Percentiles rank a stretch among this genome's conserved stretches.
Evolutionary conservation across 2,797 vertebrate genomes (phyloP).

Genomic region (Steatocranus sp.): DNA sequence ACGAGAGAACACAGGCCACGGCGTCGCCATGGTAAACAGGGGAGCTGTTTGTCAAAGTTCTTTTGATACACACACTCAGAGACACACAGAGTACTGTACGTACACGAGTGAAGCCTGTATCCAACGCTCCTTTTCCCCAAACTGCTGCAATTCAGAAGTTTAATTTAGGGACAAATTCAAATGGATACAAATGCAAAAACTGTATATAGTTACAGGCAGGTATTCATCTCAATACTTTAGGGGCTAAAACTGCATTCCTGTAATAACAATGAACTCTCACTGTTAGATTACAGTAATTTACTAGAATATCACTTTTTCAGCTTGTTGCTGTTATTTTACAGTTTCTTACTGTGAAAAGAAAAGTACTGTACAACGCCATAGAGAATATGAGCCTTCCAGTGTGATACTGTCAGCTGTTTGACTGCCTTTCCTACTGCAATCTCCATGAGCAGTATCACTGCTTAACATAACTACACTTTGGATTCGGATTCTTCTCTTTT

Average conservation of each 20-base stretch:
- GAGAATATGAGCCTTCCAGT: not conserved
- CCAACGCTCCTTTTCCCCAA: not conserved
- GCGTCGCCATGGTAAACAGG: slow-evolving; percentile 93
- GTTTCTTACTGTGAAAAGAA: not conserved
- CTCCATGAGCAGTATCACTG: not conserved
- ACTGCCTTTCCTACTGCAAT: not conserved
- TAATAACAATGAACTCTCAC: not conserved
- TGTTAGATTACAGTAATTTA: not conserved
- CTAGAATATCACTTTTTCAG: accelerated
- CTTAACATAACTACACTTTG: not conserved
- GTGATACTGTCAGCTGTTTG: not conserved
- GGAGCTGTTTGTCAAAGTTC: slow-evolving; percentile 85
- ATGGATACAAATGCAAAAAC: not conserved
- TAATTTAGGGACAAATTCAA: not conserved
- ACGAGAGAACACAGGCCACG: slow-evolving; percentile 86
- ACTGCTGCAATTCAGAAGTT: not conserved
- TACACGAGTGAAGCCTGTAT: not conserved
- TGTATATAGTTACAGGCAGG: not conserved
- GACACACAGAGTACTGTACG: not conserved
- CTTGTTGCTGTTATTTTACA: not conserved
- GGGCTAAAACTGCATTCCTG: not conserved
- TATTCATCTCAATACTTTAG: not conserved
- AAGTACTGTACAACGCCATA: not conserved
- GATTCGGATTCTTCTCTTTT: accelerated
- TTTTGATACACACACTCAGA: slow-evolving; percentile 80